Evolutionary conservation across 2,888 invertebrate species (phyloP).

Genomic region (Rotaria macrura): DNA sequence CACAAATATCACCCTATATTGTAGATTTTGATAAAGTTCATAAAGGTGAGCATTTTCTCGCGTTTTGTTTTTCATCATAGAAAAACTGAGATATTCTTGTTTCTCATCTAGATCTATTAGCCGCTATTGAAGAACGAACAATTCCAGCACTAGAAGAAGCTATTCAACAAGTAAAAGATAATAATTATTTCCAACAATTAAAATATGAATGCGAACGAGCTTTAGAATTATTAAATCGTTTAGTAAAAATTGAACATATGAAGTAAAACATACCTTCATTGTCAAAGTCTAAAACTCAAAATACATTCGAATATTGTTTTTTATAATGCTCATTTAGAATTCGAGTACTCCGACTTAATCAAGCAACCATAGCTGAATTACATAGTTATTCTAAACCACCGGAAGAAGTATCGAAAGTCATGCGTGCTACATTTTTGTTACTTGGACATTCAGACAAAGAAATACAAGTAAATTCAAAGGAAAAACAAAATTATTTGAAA

Average conservation of each 20-base stretch:
- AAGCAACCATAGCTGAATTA: constrained; percentile 11
- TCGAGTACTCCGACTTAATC: background rate
- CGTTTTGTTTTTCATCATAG: background rate
- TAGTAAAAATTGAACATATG: constrained; percentile 18
- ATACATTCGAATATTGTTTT: background rate
- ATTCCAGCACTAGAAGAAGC: background rate
- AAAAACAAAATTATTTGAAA: too few species aligned
- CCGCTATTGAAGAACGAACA: background rate
- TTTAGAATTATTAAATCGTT: background rate
- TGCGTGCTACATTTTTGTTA: background rate
- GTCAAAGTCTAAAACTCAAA: too few species aligned
- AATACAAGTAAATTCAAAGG: background rate
- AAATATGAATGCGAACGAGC: constrained; percentile 21
- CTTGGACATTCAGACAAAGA: background rate
- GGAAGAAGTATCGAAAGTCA: background rate
- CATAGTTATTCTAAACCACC: constrained; percentile 15
- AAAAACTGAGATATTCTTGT: background rate
- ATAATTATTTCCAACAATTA: background rate
- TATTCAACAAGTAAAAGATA: background rate
- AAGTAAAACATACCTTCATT: background rate
- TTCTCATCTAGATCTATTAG: background rate
- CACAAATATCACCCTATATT: background rate
- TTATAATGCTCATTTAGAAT: background rate
- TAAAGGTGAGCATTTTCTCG: background rate
- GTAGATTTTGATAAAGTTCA: background rate